Evolutionary conservation across 2,797 vertebrate genomes (phyloP), one percentile per base, ranked within the genome.

Genomic region (Tenualosa ilisha): DNA sequence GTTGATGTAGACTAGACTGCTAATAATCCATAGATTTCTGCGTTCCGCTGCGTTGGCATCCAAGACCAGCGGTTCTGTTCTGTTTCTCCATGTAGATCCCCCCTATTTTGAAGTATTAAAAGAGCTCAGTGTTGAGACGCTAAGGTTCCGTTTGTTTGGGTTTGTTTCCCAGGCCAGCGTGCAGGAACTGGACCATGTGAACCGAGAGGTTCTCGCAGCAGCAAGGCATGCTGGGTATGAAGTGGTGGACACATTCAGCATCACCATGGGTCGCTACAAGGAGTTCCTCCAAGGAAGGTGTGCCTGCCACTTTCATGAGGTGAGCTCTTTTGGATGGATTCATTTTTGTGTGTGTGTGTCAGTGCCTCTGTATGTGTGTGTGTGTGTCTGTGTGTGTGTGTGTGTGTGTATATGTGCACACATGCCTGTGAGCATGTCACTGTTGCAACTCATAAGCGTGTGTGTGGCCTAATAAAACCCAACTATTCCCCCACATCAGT

Each of bases 301-400:
- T 0, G 97, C 97, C 81, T 99, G 98, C 85, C 98, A 99, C 94
- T 99, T 97, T 81, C 98, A 99, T 61, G 96, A 99, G 97, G 98
- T 99, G 95, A 93, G 65, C 17, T 31, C 1, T 46, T 46, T 7
- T 46, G 46, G 7, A 46, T 46, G 46, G 46, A 46, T 46, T 46
- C 0, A 4, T 46, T 7, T 46, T 4, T 46, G 46, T 46, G 12
- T 72, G 65, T 40, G 65, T 40, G 31, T 72, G 12, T 15, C 31
- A 40, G 31, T 72, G 65, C 26, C n/a, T 65, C 9, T 65, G 24
- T 26, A 24, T 40, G 31, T 72, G 65, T 40, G 65, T 40, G 31
- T 72, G 65, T 72, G 31, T 72, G 65, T 40, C 31, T 40, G 31
- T 72, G 65, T 72, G 24, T 68, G 31, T 6, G 9, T 75, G 68